Evolutionary conservation across 2,797 vertebrate genomes (phyloP).

Genomic region (Lerista edwardsae): DNA sequence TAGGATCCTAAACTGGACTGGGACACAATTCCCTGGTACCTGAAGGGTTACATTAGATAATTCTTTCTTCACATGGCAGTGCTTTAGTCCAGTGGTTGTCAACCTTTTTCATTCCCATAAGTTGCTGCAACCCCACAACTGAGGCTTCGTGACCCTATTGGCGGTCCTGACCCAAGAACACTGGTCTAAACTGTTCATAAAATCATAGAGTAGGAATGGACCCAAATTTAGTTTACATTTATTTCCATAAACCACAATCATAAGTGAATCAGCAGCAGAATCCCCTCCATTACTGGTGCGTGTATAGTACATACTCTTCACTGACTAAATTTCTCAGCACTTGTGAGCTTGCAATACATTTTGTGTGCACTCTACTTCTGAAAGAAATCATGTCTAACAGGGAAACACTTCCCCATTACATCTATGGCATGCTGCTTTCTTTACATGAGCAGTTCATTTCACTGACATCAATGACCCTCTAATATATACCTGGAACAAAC

Average conservation of each 20-base stretch:
- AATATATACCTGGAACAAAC: background rate
- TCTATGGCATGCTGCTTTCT: conserved; percentile 8
- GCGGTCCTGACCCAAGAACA: no score
- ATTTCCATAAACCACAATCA: no score
- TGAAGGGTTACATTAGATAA: no score
- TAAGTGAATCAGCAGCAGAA: background rate
- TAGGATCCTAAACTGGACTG: no score
- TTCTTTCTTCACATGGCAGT: no score
- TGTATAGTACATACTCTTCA: background rate
- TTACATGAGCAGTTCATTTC: background rate
- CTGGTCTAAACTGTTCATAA: no score
- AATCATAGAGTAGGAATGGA: no score
- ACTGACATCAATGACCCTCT: conserved; percentile 11
- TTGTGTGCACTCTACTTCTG: background rate
- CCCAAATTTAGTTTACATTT: background rate
- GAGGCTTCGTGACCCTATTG: no score
- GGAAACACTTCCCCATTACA: background rate
- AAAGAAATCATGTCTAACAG: conserved; percentile 7
- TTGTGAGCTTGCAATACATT: background rate
- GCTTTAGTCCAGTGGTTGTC: no score
- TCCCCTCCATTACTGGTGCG: background rate
- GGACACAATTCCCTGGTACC: no score
- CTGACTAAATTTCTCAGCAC: background rate
- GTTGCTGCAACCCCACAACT: no score
- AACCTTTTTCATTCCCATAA: no score